Evolutionary conservation across 2,888 invertebrate species (phyloP), one percentile per base, ranked within the genome.

Genomic region (Magallana nippona): DNA sequence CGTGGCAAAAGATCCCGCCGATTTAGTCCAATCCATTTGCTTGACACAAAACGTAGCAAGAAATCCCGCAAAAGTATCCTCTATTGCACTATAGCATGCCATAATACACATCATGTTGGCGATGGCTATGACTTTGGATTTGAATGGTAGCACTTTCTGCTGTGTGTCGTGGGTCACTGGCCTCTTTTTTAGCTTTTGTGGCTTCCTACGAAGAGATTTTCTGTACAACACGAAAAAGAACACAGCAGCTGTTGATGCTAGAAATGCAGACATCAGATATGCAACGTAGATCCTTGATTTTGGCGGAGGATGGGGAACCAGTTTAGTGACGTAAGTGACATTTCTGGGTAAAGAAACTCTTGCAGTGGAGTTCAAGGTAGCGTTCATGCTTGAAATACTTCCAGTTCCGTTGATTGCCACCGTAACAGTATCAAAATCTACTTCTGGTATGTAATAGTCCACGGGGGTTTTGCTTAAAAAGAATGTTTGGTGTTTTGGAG

Each of bases 61-160:
- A 63, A 93, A 92, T 19, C 93, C 93, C 0, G 94, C 94, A 89
- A 92, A 94, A 11, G 93, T 92, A 44, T 94, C 93, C 88, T 95
- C 94, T 57, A 93, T 91, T 92, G 84, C 93, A 91, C 89, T 89
- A 81, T 90, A 89, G 19, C 82, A 81, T 15, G 87, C 79, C 83
- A 90, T 87, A 15, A 89, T 84, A 3, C 78, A n/a, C 32, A 85
- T 86, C 56, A 90, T 84, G 5, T 87, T 85, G 0, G 86, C 44
- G 10, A 88, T 81, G 22, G 89, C 83, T 13, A 87, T 17, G 0
- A 84, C 60, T 83, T 87, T 89, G 55, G 86, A 44, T 10, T 55
- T 32, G 5, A 86, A 71, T 10, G 89, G 83, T 27, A 89, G 83
- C 79, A 87, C 86, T 63, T 86, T 86, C 0, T 86, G 86, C 5